A percentile compares a stretch with the other conserved stretches of the same genome.
Evolutionary conservation across 2,797 vertebrate species (phyloP).

Genomic region (Sebastes reedi): DNA sequence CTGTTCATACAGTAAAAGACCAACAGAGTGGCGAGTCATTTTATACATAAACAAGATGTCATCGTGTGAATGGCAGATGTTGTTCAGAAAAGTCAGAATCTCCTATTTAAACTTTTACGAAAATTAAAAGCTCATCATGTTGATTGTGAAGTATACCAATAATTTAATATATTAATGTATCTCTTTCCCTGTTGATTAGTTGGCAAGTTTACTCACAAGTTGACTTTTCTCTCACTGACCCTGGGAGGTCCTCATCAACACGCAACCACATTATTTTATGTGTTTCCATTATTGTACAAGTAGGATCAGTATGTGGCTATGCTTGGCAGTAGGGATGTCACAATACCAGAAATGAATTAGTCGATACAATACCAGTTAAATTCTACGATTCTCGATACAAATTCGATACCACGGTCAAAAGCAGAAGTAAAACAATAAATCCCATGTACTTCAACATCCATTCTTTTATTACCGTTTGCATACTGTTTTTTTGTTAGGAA

Average conservation of each 20-base stretch:
- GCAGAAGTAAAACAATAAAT: no score
- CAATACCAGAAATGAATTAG: no score
- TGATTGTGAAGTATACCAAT: no score
- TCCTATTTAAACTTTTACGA: neutral
- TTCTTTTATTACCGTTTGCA: accelerated
- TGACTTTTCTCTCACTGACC: neutral
- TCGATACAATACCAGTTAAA: no score
- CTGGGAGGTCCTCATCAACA: no score
- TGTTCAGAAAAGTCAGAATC: neutral
- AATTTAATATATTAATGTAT: no score
- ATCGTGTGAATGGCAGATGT: neutral
- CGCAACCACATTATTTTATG: no score
- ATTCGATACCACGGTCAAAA: no score
- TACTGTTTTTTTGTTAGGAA: neutral
- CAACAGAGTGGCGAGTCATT: neutral
- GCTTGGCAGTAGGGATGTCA: no score
- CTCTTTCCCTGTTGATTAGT: neutral
- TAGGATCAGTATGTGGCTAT: accelerated
- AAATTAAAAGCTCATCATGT: neutral
- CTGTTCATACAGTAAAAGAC: neutral
- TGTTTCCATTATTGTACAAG: no score
- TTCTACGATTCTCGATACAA: no score
- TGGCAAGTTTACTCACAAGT: neutral
- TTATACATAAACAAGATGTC: neutral
- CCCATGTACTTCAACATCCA: no score